Percentiles rank a stretch among this genome's conserved stretches.
phyloP scores from a whole-genome alignment of 2,888 invertebrate species.

The Hyppa rectilinea region DNA sequence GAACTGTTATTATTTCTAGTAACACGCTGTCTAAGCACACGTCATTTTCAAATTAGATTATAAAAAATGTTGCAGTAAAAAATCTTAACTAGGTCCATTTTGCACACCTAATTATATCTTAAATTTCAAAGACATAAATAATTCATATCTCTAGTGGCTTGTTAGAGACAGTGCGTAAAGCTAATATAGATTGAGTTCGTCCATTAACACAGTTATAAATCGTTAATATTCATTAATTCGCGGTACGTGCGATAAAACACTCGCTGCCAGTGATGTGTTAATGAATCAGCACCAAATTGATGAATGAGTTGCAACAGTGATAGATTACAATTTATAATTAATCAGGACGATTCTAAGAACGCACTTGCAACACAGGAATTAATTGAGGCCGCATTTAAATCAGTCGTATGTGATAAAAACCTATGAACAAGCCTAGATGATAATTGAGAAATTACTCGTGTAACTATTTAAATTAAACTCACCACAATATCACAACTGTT shows the following conservation, averaged over 20 bases:
- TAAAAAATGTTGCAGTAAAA: conserved; percentile 55
- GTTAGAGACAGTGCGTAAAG: conserved; percentile 16
- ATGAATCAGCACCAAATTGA: conserved; percentile 43
- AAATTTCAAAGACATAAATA: conserved; percentile 47
- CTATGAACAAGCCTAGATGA: conserved; percentile 31
- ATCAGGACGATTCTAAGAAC: conserved; percentile 60
- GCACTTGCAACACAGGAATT: conserved; percentile 63
- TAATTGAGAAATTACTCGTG: conserved; percentile 52
- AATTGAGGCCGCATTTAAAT: conserved; percentile 69
- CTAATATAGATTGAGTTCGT: conserved; percentile 30
- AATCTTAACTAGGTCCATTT: conserved; percentile 47
- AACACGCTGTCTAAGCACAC: conserved; percentile 49
- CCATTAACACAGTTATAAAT: conserved; percentile 45
- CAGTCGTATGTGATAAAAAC: conserved; percentile 56
- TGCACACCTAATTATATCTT: conserved; percentile 45
- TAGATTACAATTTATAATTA: conserved; percentile 56
- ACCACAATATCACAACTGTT: conserved; percentile 77
- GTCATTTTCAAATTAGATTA: conserved; percentile 51
- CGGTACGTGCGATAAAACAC: conserved; percentile 22
- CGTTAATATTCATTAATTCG: conserved; percentile 55
- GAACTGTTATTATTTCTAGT: conserved; percentile 63
- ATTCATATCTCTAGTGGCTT: conserved; percentile 47
- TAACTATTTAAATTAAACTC: conserved; percentile 67
- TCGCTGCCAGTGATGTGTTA: conserved; percentile 37
- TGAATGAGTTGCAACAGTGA: conserved; percentile 40